Evolutionary conservation across 2,113 vertebrate species (phyloP), one percentile per base, ranked within the genome.

Genomic region (Spermophilus dauricus): DNA sequence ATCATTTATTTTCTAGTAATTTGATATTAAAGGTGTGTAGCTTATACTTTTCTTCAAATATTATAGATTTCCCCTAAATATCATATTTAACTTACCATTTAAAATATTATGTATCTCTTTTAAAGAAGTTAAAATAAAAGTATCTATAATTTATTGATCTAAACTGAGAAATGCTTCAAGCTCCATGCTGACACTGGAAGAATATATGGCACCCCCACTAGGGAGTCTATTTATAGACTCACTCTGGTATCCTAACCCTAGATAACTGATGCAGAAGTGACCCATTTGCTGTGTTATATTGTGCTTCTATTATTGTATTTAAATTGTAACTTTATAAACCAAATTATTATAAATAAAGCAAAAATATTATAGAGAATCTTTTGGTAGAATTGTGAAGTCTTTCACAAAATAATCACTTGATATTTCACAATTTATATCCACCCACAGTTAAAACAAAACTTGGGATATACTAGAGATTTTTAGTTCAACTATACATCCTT

Each of bases 1-100:
- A 63, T 48, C 2, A 89, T 61, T 63, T 3, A 0, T 86, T 85
- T 67, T 42, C 11, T 30, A 78, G 67, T 22, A 83, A 78, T 45
- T 91, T 42, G 17, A 69, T 8, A 86, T 51, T 73, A 90, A 91
- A 70, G 86, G 1, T 77, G 67, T 14, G 24, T 86, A 63, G 26
- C 61, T 86, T 30, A 96, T 48, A 83, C 2, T 95, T 95, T 82
- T 83, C 30, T 51, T 81, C 37, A 95, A 58, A 67, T 39, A 51
- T 3, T 67, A 65, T 63, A 2, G 2, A 22, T 63, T 95, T 89
- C 5, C 63, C 67, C 3, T 30, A 82, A 81, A 73, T 84, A 69
- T 10, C 51, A 4, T 86, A 11, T 73, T 3, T 65, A 82, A 51
- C 12, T 37, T 89, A 34, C 10, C 48, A 69, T 67, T 65, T 80